Conservation (phyloP, 2,797 vertebrate genomes). For the Chaetophractus vellerosus region DNA sequence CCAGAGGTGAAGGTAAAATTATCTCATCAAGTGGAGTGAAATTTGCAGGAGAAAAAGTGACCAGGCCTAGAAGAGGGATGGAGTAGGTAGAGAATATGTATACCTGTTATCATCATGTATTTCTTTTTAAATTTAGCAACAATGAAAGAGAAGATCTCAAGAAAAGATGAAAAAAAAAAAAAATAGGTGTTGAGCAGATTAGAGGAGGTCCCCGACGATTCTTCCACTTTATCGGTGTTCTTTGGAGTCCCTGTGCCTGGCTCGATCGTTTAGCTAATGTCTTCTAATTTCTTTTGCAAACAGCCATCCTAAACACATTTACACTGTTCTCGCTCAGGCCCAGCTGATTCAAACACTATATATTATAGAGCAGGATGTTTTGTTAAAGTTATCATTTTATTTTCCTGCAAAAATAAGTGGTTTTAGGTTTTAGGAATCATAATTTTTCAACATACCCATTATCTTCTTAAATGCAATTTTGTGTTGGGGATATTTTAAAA, state of each 20-base stretch:
- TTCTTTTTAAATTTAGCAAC: background rate
- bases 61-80: background rate
- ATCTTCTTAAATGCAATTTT: slow-evolving; percentile 79
- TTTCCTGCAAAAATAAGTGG: slow-evolving; percentile 60
- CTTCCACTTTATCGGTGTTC: slow-evolving; percentile 20
- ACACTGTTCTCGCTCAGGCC: background rate
- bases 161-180: slow-evolving; percentile 50
- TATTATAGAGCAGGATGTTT: slow-evolving; percentile 34
- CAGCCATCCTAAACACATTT: slow-evolving; percentile 41
- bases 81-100: background rate
- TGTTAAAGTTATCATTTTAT: slow-evolving; percentile 60
- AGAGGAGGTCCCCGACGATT: background rate
- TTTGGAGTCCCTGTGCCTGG: background rate
- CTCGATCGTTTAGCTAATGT: slow-evolving; percentile 57
- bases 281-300: slow-evolving; percentile 65
- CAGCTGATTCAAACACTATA: slow-evolving; percentile 24
- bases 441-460: slow-evolving; percentile 54
- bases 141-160: slow-evolving; percentile 21
- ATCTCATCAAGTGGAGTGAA: background rate
- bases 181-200: background rate
- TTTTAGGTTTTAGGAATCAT: slow-evolving; percentile 68
- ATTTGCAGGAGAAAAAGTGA: background rate
- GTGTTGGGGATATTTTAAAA: slow-evolving; percentile 79
- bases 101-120: slow-evolving; percentile 7
- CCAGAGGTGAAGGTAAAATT: background rate